A percentile compares a stretch with the other conserved stretches of the same genome.
Evolutionary conservation across 2,113 vertebrate species (phyloP).

Genomic region (Zootoca vivipara): DNA sequence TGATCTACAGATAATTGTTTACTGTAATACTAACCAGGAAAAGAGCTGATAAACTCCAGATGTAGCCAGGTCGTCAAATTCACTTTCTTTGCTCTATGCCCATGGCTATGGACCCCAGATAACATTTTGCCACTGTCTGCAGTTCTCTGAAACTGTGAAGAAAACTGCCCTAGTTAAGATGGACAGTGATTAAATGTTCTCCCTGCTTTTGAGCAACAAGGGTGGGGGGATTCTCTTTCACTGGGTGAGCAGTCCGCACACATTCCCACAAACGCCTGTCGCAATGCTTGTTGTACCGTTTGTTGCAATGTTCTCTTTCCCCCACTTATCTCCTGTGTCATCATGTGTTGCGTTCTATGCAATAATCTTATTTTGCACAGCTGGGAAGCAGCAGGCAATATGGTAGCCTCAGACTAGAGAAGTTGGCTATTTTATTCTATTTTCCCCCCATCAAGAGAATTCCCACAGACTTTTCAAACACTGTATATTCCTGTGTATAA

Average conservation of each 20-base stretch:
- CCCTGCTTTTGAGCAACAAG: conserved; percentile 3
- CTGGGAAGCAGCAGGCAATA: conserved; percentile 67
- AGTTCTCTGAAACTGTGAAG: conserved; percentile 62
- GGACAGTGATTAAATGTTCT: conserved; percentile 26
- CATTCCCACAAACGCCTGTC: not conserved
- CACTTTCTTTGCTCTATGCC: conserved; percentile 81
- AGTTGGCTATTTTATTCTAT: conserved; percentile 30
- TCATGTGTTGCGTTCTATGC: conserved; percentile 62
- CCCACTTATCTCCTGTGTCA: conserved; percentile 22
- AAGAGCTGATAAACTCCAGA: conserved; percentile 92
- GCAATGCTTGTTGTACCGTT: too few species aligned
- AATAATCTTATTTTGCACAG: conserved; percentile 65
- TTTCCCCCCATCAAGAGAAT: not conserved
- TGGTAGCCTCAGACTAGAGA: conserved; percentile 50
- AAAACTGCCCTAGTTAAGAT: conserved; percentile 59
- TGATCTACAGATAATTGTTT: conserved; percentile 91
- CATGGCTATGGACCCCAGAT: conserved; percentile 79
- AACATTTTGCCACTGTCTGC: conserved; percentile 70
- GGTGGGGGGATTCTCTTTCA: conserved; percentile 27
- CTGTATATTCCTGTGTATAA: too few species aligned
- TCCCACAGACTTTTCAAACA: conserved; percentile 19
- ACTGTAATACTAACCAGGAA: conserved; percentile 90
- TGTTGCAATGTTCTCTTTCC: not conserved
- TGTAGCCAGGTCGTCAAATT: conserved; percentile 83
- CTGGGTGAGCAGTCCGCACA: not conserved